These are phyloP conservation scores for Pachyuromys duprasi DNA, from an alignment of 2,797 vertebrate species.

Conservation along the genomic window DNA sequence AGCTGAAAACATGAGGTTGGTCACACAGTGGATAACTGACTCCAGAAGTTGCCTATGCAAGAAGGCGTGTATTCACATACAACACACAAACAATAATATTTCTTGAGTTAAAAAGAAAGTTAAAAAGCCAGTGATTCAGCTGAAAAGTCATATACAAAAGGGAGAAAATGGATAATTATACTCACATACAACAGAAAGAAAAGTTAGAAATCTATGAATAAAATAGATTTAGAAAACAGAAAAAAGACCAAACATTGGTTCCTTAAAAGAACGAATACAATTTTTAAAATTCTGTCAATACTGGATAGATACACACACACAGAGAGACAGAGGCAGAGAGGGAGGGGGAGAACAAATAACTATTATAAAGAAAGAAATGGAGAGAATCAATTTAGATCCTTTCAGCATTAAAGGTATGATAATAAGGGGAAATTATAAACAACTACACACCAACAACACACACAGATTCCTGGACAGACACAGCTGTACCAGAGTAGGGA, in stretches of 20 bases:
- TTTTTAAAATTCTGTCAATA: background rate
- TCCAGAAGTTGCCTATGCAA: background rate
- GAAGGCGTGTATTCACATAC: background rate
- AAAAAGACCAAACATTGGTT: background rate
- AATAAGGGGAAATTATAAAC: conserved; percentile 11
- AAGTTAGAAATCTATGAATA: conserved; percentile 7
- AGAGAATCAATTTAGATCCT: background rate
- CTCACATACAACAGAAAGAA: background rate
- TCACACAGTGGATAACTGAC: background rate
- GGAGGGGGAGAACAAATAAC: background rate
- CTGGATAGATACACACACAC: background rate
- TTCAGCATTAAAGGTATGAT: background rate
- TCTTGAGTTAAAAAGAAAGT: background rate
- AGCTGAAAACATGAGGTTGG: background rate
- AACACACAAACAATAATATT: too few relatives aligned
- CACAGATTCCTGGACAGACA: background rate
- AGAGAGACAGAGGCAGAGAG: background rate
- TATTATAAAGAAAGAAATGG: background rate
- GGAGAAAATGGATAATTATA: background rate
- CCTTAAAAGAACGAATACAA: conserved; percentile 25
- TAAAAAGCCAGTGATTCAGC: background rate
- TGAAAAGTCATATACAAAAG: background rate
- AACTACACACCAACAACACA: background rate
- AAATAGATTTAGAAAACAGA: conserved; percentile 11
- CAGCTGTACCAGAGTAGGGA: background rate